These are phyloP conservation scores for Mormyrus hasselquistii DNA, from an alignment of 2,797 vertebrate species.

Conservation along the genomic window DNA sequence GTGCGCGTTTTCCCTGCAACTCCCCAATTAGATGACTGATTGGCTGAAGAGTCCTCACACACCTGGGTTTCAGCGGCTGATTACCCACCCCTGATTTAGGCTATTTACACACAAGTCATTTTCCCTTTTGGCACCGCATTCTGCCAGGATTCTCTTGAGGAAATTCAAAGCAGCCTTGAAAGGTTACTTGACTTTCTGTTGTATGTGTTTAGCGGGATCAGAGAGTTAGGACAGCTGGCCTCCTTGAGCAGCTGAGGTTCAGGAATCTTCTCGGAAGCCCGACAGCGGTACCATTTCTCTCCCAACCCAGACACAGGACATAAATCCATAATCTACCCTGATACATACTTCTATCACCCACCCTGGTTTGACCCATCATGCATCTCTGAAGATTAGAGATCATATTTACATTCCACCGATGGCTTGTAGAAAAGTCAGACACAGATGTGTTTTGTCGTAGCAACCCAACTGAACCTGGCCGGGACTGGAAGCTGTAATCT, in stretches of 20 bases:
- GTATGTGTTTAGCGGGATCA: background rate
- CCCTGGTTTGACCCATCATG: background rate
- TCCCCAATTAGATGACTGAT: background rate
- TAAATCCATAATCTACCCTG: background rate
- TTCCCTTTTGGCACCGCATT: slow-evolving; percentile 2
- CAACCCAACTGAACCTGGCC: background rate
- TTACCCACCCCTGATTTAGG: background rate
- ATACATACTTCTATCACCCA: background rate
- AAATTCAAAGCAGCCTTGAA: background rate
- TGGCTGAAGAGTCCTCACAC: background rate
- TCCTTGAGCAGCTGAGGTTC: background rate
- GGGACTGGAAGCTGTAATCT: background rate
- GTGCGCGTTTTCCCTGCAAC: background rate
- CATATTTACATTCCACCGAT: background rate
- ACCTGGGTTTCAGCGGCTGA: background rate
- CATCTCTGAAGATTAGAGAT: background rate
- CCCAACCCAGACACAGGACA: slow-evolving; percentile 17
- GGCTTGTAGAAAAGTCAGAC: background rate
- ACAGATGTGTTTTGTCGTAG: background rate
- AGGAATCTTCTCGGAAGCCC: background rate
- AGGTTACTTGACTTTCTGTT: background rate
- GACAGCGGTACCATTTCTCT: background rate
- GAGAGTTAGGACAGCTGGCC: background rate
- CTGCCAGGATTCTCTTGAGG: background rate
- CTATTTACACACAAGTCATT: slow-evolving; percentile 13